Evolutionary conservation across 2,113 vertebrate species (phyloP).

Genomic region (Tychaedon coryphoeus): DNA sequence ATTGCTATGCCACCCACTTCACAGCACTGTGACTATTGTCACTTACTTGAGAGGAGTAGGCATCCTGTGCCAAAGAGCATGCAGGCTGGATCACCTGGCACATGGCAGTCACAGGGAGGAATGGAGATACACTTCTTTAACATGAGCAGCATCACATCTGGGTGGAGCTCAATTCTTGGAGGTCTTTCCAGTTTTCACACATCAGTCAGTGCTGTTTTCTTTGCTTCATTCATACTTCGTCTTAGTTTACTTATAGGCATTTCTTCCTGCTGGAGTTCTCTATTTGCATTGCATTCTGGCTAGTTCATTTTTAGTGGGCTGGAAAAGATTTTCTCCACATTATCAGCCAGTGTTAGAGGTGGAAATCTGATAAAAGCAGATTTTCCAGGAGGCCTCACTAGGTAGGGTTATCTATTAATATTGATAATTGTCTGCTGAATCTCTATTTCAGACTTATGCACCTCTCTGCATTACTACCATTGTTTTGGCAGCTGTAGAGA

Average conservation of each 20-base stretch:
- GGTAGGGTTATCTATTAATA: background rate
- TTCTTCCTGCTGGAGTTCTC: background rate
- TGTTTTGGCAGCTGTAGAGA: slow-evolving; percentile 15
- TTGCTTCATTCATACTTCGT: background rate
- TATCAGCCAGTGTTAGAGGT: background rate
- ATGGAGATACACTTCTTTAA: background rate
- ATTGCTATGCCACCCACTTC: background rate
- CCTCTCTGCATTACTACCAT: background rate
- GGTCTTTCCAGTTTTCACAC: background rate
- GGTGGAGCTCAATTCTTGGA: background rate
- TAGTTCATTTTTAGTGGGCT: background rate
- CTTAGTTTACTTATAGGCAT: background rate
- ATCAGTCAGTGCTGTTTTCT: background rate
- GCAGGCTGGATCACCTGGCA: background rate
- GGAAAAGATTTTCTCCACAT: background rate
- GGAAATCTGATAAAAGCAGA: background rate
- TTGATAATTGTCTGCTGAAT: background rate
- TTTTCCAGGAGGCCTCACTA: background rate
- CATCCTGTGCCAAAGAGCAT: background rate
- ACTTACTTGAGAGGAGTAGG: background rate
- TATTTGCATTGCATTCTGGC: background rate
- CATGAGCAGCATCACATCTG: background rate
- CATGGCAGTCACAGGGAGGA: background rate
- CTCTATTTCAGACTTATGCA: background rate
- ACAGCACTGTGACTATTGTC: background rate